Evolutionary conservation across 2,797 vertebrate genomes (phyloP).

Genomic region (Bradypodion pumilum): DNA sequence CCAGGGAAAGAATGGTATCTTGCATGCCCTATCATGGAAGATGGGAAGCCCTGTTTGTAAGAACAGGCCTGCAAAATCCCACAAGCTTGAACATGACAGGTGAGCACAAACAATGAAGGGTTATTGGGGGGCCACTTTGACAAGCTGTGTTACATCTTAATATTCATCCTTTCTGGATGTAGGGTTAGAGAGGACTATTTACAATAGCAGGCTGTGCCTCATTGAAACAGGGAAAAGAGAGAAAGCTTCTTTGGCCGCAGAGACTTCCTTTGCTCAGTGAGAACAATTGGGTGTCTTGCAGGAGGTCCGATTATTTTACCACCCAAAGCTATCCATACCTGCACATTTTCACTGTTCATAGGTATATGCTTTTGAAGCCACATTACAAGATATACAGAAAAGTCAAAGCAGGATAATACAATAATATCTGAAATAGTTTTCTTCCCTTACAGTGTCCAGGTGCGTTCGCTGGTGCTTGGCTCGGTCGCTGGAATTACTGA

Average conservation of each 20-base stretch:
- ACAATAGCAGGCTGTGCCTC: neutral
- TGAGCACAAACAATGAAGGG: neutral
- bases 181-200: neutral
- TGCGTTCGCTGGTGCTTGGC: conserved; percentile 98
- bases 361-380: neutral
- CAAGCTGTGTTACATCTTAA: neutral
- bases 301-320: neutral
- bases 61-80: neutral
- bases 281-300: neutral
- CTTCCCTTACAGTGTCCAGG: conserved; percentile 90
- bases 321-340: neutral
- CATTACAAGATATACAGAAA: neutral
- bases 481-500: conserved; percentile 98
- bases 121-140: no score
- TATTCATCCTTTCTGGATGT: no score
- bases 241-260: neutral
- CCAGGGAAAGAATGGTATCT: neutral
- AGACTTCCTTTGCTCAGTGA: neutral
- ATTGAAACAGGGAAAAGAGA: neutral
- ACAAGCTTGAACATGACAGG: neutral
- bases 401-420: neutral
- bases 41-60: neutral
- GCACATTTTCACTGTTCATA: neutral
- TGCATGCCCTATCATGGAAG: neutral
- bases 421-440: neutral